Evolutionary conservation across 2,113 vertebrate species (phyloP), one percentile per base, ranked within the genome.

Genomic region (Sinocyclocheilus anshuiensis): DNA sequence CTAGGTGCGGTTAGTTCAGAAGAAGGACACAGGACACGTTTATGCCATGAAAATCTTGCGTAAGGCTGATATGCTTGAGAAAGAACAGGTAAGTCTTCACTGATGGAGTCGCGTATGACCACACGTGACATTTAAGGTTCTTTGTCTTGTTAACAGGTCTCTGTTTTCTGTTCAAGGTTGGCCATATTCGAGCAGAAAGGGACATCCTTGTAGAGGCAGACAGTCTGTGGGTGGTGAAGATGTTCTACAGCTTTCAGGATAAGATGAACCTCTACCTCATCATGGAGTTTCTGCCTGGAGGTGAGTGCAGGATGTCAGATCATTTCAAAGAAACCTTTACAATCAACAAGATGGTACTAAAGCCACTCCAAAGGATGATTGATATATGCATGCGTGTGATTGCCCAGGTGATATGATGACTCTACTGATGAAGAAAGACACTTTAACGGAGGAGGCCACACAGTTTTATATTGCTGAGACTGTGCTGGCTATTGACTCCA

Each of bases 241-340:
- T 99, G 98, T 99, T 99, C 94, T 99, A 99, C 50, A 99, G 98
- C 84, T 99, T 99, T 92, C 98, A 99, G 94, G 98, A 99, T 91
- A 99, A 99, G 91, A 94, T 99, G 93, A 99, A 99, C 94, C 98
- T 99, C 87, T 99, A 99, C 94, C 96, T 99, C 90, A 98, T 99
- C 93, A 99, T 99, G 98, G 98, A 99, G 93, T 99, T 99, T 91
- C 94, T 99, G 86, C 98, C 98, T 75, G 98, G 98, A 97, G 98
- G 98, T 99, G 94, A 57, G 88, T 16, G 4, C 45, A 13, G 13
- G 33, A 26, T 71, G 20, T 36, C 29, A 26, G 16, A 26, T 50
- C 4, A 29, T 39, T 86, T 81, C 4, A 33, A 24, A 55, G 61
- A 45, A 61, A n/a, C n/a, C 6, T 59, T 83, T 42, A 69, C 33